Evolutionary conservation across 2,888 invertebrate genomes (phyloP), one percentile per base, ranked within the genome.

Genomic region (Cephonodes hylas): DNA sequence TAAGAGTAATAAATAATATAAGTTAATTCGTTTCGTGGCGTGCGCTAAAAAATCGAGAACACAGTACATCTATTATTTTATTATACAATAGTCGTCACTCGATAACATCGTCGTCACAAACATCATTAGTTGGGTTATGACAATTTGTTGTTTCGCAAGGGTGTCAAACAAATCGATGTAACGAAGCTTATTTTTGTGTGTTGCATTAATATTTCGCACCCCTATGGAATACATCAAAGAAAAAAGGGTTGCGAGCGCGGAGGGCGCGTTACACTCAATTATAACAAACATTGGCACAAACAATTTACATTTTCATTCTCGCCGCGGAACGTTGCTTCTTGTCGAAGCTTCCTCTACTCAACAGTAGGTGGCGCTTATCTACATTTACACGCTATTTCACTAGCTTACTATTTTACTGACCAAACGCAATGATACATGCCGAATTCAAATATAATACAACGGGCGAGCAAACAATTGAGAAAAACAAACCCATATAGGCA

Each of bases 251-350:
- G 83, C 81, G 80, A 78, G 81, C 77, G 85, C 80, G 79, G 81
- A 88, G 89, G 88, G 89, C 83, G 86, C 81, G 79, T 77, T 84
- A 85, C 85, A 87, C 88, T 88, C 86, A 83, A 88, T 88, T 88
- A 89, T 87, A 84, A 89, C 85, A 86, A 88, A 90, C 84, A 86
- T 91, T 90, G 90, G 91, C 91, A 90, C 91, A 86, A 86, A 87
- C 81, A 86, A 86, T 91, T 90, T 88, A 89, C 82, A 88, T 86
- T 86, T 78, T 79, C 81, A 78, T 79, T 74, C 70, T 72, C 73
- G 63, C 71, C 73, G 68, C 67, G 74, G 70, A 66, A 71, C 66
- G 66, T 62, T 58, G 70, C 66, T 60, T 65, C 46, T 63, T 67
- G 68, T 66, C 70, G 73, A 66, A 69, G 76, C 70, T 83, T 83